Evolutionary conservation across 1,140 invertebrate genomes (phyloP).

Genomic region (Conus ventricosus): DNA sequence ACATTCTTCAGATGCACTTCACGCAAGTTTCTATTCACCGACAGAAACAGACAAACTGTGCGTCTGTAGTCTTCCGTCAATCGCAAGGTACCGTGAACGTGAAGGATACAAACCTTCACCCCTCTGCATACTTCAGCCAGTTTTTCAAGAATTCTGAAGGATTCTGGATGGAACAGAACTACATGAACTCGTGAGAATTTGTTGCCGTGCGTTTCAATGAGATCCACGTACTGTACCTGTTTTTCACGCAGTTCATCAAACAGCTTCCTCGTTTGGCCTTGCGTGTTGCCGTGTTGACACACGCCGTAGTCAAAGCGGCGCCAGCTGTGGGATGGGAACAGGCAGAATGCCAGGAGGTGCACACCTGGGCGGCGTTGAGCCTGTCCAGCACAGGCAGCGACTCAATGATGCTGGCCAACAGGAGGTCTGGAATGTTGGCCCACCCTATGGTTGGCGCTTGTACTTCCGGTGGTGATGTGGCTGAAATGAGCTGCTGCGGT

Average conservation of each 20-base stretch:
- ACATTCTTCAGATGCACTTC: not conserved
- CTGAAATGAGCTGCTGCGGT: not conserved
- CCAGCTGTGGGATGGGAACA: not conserved
- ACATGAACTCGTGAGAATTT: conserved; percentile 4
- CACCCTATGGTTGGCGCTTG: not conserved
- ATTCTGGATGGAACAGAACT: not conserved
- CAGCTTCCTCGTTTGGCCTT: too few relatives aligned
- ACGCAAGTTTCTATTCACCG: not conserved
- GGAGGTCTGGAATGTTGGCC: not conserved
- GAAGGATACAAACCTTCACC: not conserved
- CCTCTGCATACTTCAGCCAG: not conserved
- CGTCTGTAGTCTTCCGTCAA: not conserved
- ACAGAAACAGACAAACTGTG: not conserved
- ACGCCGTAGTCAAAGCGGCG: not conserved
- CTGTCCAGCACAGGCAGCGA: not conserved
- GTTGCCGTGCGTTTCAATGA: not conserved
- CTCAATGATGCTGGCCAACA: not conserved
- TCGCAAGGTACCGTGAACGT: not conserved
- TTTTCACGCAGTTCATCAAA: not conserved
- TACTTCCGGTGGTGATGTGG: not conserved
- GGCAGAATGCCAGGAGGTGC: not conserved
- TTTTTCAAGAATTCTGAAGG: not conserved
- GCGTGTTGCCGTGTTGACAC: not conserved
- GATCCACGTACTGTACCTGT: not conserved
- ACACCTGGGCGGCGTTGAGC: not conserved